Percentiles rank a stretch among this genome's conserved stretches.
These are phyloP conservation scores for Drosophila demipolita DNA, from an alignment of 2,888 invertebrate genomes.

Conservation along the genomic window DNA sequence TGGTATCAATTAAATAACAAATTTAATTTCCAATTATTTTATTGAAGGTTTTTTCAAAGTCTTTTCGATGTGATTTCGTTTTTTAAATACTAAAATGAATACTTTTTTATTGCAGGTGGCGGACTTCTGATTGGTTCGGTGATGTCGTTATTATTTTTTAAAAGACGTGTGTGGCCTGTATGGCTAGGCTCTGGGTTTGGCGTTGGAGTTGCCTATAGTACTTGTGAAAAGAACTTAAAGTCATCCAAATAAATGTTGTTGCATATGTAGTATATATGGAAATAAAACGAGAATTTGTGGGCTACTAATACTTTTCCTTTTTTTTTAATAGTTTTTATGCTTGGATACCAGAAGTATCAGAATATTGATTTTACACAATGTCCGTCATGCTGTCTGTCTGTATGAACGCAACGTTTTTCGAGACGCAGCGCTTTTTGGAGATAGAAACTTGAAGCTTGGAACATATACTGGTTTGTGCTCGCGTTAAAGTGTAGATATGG, in stretches of 20 bases:
- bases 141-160: slow-evolving; percentile 93
- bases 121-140: slow-evolving; percentile 92
- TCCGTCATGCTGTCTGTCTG: too few species aligned
- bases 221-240: slow-evolving; percentile 80
- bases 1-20: background rate
- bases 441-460: too few species aligned
- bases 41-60: background rate
- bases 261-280: background rate
- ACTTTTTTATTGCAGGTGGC: slow-evolving; percentile 88
- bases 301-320: background rate
- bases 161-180: slow-evolving; percentile 94
- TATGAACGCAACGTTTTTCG: too few species aligned
- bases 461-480: too few species aligned
- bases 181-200: slow-evolving; percentile 95
- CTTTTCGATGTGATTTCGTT: background rate
- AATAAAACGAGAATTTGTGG: background rate
- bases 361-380: too few species aligned
- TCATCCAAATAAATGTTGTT: slow-evolving; percentile 59
- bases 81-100: background rate
- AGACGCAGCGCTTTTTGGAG: too few species aligned
- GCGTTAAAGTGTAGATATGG: too few species aligned
- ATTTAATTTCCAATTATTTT: background rate
- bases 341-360: too few species aligned
- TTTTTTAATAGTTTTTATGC: too few species aligned
- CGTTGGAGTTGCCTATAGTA: slow-evolving; percentile 90